phyloP scores from a whole-genome alignment of 1,140 invertebrate genomes.

The Drosophila erecta region DNA sequence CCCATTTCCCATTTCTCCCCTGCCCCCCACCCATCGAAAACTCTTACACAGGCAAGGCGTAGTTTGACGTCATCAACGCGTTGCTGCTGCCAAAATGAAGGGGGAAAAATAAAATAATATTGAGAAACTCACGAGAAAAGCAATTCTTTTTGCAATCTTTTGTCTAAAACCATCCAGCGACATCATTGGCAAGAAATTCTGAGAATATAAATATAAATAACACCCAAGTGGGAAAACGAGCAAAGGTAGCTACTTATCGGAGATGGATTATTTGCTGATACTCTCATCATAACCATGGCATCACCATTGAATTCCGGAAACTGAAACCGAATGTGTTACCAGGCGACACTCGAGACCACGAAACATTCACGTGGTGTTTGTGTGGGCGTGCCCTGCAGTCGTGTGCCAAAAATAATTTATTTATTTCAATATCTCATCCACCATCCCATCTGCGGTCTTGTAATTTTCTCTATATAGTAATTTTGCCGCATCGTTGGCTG shows the following conservation, averaged over 20 bases:
- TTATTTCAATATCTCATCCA: slow-evolving; percentile 50
- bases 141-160: slow-evolving; percentile 59
- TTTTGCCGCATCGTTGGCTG: slow-evolving; percentile 47
- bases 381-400: slow-evolving; percentile 27
- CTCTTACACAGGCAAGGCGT: slow-evolving; percentile 42
- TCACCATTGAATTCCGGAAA: slow-evolving; percentile 24
- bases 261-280: slow-evolving; percentile 45
- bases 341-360: slow-evolving; percentile 27
- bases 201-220: slow-evolving; percentile 59
- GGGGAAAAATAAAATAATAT: slow-evolving; percentile 36
- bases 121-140: slow-evolving; percentile 40
- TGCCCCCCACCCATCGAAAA: not conserved
- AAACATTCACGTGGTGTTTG: slow-evolving; percentile 19
- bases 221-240: slow-evolving; percentile 3
- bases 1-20: not conserved
- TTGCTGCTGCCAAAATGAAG: slow-evolving; percentile 38
- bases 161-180: slow-evolving; percentile 61
- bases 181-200: slow-evolving; percentile 63
- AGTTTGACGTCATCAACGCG: slow-evolving; percentile 72
- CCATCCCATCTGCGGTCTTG: slow-evolving; percentile 7
- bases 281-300: slow-evolving; percentile 53
- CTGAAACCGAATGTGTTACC: slow-evolving; percentile 40
- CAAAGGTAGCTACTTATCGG: slow-evolving; percentile 32
- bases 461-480: slow-evolving; percentile 37
- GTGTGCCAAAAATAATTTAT: slow-evolving; percentile 78